These are phyloP conservation scores for Campylorhamphus procurvoides DNA, from an alignment of 2,113 vertebrate genomes.

Conservation along the genomic window DNA sequence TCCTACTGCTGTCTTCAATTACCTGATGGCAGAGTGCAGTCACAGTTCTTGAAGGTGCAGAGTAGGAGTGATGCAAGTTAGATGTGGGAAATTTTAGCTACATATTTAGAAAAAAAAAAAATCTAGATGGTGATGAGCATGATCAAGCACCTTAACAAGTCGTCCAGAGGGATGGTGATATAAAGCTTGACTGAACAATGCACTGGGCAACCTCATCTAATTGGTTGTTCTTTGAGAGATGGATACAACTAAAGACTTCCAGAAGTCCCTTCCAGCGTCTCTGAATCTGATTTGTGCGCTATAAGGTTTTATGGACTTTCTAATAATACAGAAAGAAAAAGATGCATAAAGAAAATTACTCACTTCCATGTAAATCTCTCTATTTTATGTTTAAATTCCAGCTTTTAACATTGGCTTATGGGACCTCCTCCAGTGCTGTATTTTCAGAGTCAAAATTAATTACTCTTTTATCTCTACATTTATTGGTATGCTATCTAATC, in stretches of 20 bases:
- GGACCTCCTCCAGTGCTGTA: neutral
- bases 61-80: neutral
- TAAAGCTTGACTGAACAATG: neutral
- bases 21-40: neutral
- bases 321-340: neutral
- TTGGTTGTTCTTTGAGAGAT: neutral
- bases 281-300: neutral
- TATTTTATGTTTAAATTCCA: neutral
- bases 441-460: neutral
- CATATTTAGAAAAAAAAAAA: neutral
- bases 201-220: neutral
- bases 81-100: neutral
- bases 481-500: neutral
- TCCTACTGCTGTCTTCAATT: neutral
- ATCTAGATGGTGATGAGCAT: accelerated
- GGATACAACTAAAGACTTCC: neutral
- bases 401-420: neutral
- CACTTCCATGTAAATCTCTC: neutral
- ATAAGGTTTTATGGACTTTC: neutral
- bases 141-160: neutral
- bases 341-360: neutral
- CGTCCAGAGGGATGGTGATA: neutral
- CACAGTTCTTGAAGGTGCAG: neutral
- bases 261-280: neutral
- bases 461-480: neutral